These are phyloP conservation scores for Catharus bicknelli DNA, from an alignment of 2,113 vertebrate species.

Conservation along the genomic window DNA sequence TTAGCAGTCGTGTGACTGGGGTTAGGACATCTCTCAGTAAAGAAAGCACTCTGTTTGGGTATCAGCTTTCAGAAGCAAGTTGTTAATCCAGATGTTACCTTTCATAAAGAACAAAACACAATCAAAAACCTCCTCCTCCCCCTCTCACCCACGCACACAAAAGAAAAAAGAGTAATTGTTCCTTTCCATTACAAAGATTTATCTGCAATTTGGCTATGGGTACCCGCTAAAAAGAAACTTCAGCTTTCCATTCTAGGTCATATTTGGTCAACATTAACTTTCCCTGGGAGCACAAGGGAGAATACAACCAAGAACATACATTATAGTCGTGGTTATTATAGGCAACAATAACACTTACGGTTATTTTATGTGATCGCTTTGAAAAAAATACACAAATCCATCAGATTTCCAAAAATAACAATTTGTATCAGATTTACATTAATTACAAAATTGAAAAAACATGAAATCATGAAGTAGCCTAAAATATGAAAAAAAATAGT, in stretches of 20 bases:
- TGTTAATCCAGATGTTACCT: slow-evolving; percentile 72
- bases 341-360: background rate
- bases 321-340: background rate
- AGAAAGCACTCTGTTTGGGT: slow-evolving; percentile 76
- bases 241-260: background rate
- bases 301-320: background rate
- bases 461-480: background rate
- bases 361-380: background rate
- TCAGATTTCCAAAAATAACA: slow-evolving; percentile 3
- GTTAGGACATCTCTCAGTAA: slow-evolving; percentile 77
- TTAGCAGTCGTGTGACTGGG: slow-evolving; percentile 81
- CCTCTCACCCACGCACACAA: background rate
- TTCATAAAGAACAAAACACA: slow-evolving; percentile 70
- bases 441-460: background rate
- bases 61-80: slow-evolving; percentile 76
- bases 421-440: background rate
- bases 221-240: background rate
- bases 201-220: background rate
- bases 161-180: background rate
- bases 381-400: background rate
- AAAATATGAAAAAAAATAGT: background rate
- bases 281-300: background rate
- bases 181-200: background rate
- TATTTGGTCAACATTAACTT: background rate
- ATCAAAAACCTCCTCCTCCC: slow-evolving; percentile 56